Percentiles rank a stretch among this genome's conserved stretches.
Conservation (phyloP, 2,797 vertebrate genomes). For the Poecilia wingei region DNA sequence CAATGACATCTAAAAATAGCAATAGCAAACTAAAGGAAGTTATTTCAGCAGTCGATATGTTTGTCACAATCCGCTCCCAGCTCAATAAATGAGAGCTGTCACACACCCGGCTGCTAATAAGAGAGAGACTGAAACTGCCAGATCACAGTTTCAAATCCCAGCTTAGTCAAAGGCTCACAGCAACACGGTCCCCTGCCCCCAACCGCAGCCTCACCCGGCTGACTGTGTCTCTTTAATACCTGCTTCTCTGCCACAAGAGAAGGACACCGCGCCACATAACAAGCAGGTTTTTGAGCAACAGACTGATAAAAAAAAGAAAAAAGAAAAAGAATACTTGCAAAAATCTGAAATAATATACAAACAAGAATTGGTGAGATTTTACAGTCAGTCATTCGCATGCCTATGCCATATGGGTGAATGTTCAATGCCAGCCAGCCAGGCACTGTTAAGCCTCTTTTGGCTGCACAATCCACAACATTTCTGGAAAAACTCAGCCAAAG, state of each 20-base stretch:
- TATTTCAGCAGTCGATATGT: slow-evolving; percentile 29
- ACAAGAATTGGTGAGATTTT: slow-evolving; percentile 13
- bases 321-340: not conserved
- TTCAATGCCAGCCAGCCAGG: slow-evolving; percentile 69
- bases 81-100: slow-evolving; percentile 54
- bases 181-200: slow-evolving; percentile 68
- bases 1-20: not conserved
- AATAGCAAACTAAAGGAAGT: not conserved
- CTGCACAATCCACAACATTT: slow-evolving; percentile 65
- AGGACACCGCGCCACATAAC: slow-evolving; percentile 11
- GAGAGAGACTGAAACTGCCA: slow-evolving; percentile 63
- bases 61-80: slow-evolving; percentile 34
- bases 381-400: slow-evolving; percentile 39
- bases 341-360: slow-evolving; percentile 8
- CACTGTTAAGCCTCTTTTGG: slow-evolving; percentile 80
- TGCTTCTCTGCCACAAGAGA: slow-evolving; percentile 39
- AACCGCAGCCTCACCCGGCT: slow-evolving; percentile 39
- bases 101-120: slow-evolving; percentile 45
- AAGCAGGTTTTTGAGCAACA: not conserved
- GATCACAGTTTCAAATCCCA: slow-evolving; percentile 80
- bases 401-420: slow-evolving; percentile 52
- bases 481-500: slow-evolving; percentile 66
- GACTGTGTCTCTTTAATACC: slow-evolving; percentile 43
- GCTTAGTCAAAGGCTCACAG: slow-evolving; percentile 76
- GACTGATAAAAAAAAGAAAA: not conserved